Percentiles rank a stretch among this genome's conserved stretches.
Evolutionary conservation across 2,797 vertebrate species (phyloP).

Genomic region (Phalloptychus januarius): DNA sequence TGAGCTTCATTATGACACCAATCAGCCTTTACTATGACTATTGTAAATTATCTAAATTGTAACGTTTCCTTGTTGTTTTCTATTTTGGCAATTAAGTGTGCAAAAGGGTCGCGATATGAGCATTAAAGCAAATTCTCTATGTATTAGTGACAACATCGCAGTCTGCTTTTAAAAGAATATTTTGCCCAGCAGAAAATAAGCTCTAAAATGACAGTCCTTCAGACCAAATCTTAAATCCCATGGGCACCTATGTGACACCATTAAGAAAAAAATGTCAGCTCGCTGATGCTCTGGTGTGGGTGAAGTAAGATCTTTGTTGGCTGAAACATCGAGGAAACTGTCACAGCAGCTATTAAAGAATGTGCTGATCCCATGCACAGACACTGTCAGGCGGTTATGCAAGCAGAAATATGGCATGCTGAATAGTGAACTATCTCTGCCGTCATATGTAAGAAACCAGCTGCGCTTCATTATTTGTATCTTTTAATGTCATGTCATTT

Average conservation of each 20-base stretch:
- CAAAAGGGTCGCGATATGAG: neutral
- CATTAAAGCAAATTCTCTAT: neutral
- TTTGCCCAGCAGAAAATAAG: neutral
- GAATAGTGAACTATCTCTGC: neutral
- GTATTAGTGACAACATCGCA: neutral
- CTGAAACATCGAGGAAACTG: constrained; percentile 13
- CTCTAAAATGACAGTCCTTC: constrained; percentile 3
- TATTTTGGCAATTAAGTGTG: neutral
- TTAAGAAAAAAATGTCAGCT: constrained; percentile 13
- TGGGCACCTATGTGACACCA: constrained; percentile 4
- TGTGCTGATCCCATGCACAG: constrained; percentile 7
- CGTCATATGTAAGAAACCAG: neutral
- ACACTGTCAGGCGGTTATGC: constrained; percentile 9
- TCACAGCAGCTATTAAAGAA: constrained; percentile 9
- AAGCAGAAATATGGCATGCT: neutral
- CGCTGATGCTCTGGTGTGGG: constrained; percentile 1
- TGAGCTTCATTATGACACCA: neutral
- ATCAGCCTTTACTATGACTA: neutral
- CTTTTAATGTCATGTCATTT: neutral
- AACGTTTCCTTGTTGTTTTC: neutral
- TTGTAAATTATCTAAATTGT: neutral
- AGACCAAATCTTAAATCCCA: constrained; percentile 2
- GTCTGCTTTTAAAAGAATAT: neutral
- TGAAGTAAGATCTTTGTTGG: constrained; percentile 12
- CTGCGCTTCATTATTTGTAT: neutral